phyloP scores from a whole-genome alignment of 2,797 vertebrate species.

The Anisognathus igniventris region DNA sequence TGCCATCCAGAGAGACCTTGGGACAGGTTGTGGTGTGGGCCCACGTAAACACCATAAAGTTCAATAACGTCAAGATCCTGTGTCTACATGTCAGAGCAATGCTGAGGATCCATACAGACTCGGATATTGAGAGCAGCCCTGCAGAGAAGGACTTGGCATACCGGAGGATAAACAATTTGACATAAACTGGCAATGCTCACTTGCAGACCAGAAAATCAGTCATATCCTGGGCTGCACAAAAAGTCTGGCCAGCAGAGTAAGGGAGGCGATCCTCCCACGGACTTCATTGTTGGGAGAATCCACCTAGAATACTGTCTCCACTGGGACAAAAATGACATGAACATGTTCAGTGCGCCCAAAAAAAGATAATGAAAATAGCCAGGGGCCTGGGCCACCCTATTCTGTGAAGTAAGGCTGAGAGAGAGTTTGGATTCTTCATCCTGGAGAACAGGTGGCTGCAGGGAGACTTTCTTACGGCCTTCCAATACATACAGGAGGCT shows the following conservation, averaged over 20 bases:
- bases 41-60: not conserved
- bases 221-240: not conserved
- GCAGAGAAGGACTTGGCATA: not conserved
- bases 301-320: not conserved
- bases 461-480: not conserved
- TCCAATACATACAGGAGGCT: not conserved
- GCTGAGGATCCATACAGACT: not conserved
- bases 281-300: not conserved
- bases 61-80: not conserved
- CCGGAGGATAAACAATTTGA: not conserved
- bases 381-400: not conserved
- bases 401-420: not conserved
- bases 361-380: not conserved
- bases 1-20: not conserved
- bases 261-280: accelerated
- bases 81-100: not conserved
- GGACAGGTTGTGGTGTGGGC: not conserved
- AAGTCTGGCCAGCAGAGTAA: not conserved
- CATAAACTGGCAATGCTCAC: not conserved
- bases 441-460: not conserved
- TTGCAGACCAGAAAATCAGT: not conserved
- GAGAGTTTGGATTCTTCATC: not conserved
- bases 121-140: not conserved
- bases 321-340: not conserved
- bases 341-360: not conserved